Conservation (phyloP, 1,140 invertebrate genomes). For the Drosophila lacertosa region DNA sequence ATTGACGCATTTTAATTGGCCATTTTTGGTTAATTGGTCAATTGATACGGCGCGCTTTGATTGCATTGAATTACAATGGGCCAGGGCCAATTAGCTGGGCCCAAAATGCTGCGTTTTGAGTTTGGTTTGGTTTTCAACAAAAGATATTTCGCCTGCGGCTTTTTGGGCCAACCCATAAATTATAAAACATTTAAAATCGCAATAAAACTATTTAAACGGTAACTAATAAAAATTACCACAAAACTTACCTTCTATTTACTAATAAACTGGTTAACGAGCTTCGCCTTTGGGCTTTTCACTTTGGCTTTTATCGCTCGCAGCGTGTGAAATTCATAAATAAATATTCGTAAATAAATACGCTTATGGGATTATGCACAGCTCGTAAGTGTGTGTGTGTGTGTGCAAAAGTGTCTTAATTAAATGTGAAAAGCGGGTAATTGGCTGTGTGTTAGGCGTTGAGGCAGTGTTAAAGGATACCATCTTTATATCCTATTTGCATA, state of each 20-base stretch:
- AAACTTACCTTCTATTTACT: conserved; percentile 67
- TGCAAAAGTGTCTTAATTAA: conserved; percentile 12
- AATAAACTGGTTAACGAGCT: conserved; percentile 43
- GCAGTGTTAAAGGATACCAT: background rate
- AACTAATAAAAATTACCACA: conserved; percentile 47
- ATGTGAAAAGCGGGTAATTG: conserved; percentile 2
- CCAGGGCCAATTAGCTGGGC: conserved; percentile 56
- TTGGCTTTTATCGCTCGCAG: conserved; percentile 50
- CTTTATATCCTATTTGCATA: no score
- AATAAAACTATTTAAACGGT: conserved; percentile 47
- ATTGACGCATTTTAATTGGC: conserved; percentile 64
- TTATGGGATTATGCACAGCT: conserved; percentile 8
- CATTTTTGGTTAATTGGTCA: conserved; percentile 71
- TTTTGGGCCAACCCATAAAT: conserved; percentile 54
- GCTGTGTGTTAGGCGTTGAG: background rate
- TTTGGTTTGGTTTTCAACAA: conserved; percentile 33
- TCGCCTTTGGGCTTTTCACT: conserved; percentile 13
- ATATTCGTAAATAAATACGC: conserved; percentile 13
- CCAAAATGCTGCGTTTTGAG: conserved; percentile 12
- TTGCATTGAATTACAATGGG: conserved; percentile 47
- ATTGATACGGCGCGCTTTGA: conserved; percentile 70
- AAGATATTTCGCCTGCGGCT: background rate
- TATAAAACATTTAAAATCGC: conserved; percentile 63
- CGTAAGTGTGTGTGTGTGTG: no score
- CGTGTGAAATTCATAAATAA: conserved; percentile 48